Percentiles rank a stretch among this genome's conserved stretches.
Conservation (phyloP, 2,113 vertebrate species). For the Pyxicephalus adspersus region DNA sequence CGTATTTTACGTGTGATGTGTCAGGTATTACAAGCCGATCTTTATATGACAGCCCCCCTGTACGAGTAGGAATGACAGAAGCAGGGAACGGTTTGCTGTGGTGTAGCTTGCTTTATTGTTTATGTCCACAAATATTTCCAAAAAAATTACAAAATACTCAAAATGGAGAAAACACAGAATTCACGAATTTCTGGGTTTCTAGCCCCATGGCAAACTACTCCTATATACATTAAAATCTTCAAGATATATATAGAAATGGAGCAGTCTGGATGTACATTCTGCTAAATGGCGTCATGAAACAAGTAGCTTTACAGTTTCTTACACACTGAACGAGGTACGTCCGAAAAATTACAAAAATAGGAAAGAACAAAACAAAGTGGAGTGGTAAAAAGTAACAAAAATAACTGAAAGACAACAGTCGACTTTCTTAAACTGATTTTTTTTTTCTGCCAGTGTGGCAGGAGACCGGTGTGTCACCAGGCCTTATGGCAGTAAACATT, state of each 20-base stretch:
- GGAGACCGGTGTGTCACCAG: slow-evolving; percentile 17
- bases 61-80: not conserved
- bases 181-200: slow-evolving; percentile 98
- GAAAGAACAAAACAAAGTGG: slow-evolving; percentile 63
- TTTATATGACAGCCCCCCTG: too few relatives aligned
- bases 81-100: slow-evolving; percentile 69
- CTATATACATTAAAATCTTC: slow-evolving; percentile 99
- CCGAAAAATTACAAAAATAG: slow-evolving; percentile 84
- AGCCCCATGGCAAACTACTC: slow-evolving; percentile 99
- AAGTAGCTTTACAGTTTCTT: slow-evolving; percentile 80
- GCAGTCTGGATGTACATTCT: slow-evolving; percentile 94
- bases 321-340: slow-evolving; percentile 91
- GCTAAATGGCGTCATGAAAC: slow-evolving; percentile 89
- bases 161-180: slow-evolving; percentile 99
- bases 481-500: slow-evolving; percentile 35
- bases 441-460: slow-evolving; percentile 8
- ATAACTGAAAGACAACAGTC: slow-evolving; percentile 40
- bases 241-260: slow-evolving; percentile 98
- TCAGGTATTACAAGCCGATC: not conserved
- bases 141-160: slow-evolving; percentile 99
- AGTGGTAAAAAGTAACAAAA: slow-evolving; percentile 54
- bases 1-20: not conserved
- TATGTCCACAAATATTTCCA: slow-evolving; percentile 99
- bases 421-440: slow-evolving; percentile 4
- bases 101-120: slow-evolving; percentile 99